Base-by-base conservation (phyloP, 2,888 invertebrate species). In the Dasypogon diadema region DNA sequence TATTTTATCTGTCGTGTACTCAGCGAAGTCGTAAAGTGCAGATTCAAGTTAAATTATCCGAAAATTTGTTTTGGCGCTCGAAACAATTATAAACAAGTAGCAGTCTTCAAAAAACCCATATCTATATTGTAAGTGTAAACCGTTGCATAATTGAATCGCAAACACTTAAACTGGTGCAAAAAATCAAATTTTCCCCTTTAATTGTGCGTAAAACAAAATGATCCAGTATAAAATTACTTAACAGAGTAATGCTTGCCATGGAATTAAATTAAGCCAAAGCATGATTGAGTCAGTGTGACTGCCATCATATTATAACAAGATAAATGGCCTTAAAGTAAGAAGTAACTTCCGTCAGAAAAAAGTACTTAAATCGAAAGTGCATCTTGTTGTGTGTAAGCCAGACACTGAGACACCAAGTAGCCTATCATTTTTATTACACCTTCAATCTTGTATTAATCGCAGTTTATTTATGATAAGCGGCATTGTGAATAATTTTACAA, bases 401-500 rank as follows among this genome's bases (percentile, higher is more conserved):
- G 42, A 3, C 12, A 42, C 12, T 42, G 8, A 42, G n/a, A 42
- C 2, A 5, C 8, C 30, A 30, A 30, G 8, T 8, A 30, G 30
- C 8, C 30, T 8, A 8, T 8, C n/a, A n/a, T n/a, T n/a, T n/a
- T n/a, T n/a, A n/a, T n/a, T 30, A 30, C 10, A 30, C 34, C 34
- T 30, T n/a, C n/a, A n/a, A n/a, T n/a, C n/a, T n/a, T n/a, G n/a
- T n/a, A n/a, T n/a, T n/a, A n/a, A n/a, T n/a, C n/a, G n/a, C n/a
- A n/a, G 10, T 30, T 10, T 30, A 30, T 30, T 6, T 30, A 30
- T 10, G 1, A 8, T 30, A 30, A 6, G 10, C 34, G 10, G n/a
- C n/a, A 42, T 21, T 60, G 6, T 60, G 60, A 60, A 42, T 60
- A 37, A 60, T 60, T 18, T 37, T 37, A 2, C 16, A 60, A 37